Conservation (phyloP, 30 jellyfish, hydroid and myxozoan genomes). For the Nemopilema nomurai region DNA sequence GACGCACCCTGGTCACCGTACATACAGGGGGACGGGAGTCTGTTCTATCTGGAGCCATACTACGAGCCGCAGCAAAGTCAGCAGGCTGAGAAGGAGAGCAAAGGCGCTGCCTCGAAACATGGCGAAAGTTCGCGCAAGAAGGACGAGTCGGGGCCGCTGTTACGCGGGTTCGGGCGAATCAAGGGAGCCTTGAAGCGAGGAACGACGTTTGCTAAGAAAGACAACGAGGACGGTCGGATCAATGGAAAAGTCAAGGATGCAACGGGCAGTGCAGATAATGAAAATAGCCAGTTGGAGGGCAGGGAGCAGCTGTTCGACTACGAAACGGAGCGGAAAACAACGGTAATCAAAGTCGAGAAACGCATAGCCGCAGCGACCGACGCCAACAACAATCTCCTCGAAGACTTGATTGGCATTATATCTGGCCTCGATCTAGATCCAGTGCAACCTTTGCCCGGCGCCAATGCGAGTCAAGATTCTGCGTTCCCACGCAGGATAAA, state of each 20-base stretch:
- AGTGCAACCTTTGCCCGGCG: constrained; percentile 42
- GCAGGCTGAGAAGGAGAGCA: constrained; percentile 20
- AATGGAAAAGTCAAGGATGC: constrained; percentile 13
- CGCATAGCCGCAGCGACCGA: constrained; percentile 35
- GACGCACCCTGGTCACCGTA: constrained; percentile 87
- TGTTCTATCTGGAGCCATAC: constrained; percentile 68
- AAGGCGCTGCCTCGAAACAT: constrained; percentile 2
- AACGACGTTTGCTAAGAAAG: constrained; percentile 68
- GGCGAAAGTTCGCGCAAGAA: constrained; percentile 28
- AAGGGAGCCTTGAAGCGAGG: constrained; percentile 69
- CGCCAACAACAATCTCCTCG: constrained; percentile 34
- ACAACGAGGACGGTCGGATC: constrained; percentile 28
- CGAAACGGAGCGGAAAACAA: constrained; percentile 43
- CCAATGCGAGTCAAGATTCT: constrained; percentile 12
- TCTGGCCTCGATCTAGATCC: constrained; percentile 93
- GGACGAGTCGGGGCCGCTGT: constrained; percentile 43
- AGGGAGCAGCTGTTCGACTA: constrained; percentile 30
- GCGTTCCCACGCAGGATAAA: constrained; percentile 53
- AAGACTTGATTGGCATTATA: constrained; percentile 82
- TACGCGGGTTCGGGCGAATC: constrained; percentile 68
- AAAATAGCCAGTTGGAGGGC: not conserved
- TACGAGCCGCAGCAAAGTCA: constrained; percentile 28
- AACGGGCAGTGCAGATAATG: constrained; percentile 1
- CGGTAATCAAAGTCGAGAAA: constrained; percentile 49
- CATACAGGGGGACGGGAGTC: constrained; percentile 81